These are phyloP conservation scores for Pammene aurita DNA, from an alignment of 2,888 invertebrate species.

Conservation along the genomic window DNA sequence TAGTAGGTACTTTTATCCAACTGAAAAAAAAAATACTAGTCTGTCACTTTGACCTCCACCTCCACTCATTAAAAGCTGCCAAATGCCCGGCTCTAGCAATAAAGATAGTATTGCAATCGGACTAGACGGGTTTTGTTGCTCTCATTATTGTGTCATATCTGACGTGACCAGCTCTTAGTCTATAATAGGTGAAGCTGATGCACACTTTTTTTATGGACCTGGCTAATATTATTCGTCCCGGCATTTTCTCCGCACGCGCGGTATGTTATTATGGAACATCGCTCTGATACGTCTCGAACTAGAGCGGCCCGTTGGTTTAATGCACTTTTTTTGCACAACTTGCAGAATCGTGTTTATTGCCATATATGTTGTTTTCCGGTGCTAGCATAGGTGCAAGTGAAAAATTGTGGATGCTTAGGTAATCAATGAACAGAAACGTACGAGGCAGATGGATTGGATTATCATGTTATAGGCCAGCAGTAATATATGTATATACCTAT, in stretches of 20 bases:
- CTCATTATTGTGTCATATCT: no score
- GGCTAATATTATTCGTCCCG: conserved; percentile 31
- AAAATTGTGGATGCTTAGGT: not conserved
- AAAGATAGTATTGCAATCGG: no score
- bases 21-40: no score
- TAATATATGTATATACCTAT: no score
- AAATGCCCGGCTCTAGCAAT: no score
- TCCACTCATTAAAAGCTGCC: no score
- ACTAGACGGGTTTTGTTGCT: no score
- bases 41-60: no score
- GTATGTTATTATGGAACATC: conserved; percentile 34
- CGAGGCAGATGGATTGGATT: not conserved
- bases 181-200: conserved; percentile 12
- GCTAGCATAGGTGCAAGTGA: not conserved
- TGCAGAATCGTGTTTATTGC: conserved; percentile 1
- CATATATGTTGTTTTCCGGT: conserved; percentile 4
- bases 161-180: no score
- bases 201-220: conserved; percentile 31
- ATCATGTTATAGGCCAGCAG: no score
- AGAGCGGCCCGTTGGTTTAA: conserved; percentile 36
- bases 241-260: conserved; percentile 38
- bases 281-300: conserved; percentile 37
- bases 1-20: no score
- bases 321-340: conserved; percentile 29
- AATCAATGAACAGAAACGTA: no score